These are phyloP conservation scores for Coenonympha arcania DNA, from an alignment of 2,888 invertebrate species.

Conservation along the genomic window DNA sequence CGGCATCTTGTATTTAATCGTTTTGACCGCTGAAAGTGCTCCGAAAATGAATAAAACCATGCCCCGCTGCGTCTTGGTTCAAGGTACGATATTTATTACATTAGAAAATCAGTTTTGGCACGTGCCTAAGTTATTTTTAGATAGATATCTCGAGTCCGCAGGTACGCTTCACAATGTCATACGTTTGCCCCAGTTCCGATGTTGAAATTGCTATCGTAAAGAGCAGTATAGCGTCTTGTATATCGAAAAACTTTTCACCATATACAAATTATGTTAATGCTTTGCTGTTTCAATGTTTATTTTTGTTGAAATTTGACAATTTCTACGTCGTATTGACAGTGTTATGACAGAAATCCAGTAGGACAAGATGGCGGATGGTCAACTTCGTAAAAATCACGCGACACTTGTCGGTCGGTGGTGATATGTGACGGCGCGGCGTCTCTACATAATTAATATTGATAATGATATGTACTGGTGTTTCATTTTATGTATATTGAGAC, in stretches of 20 bases:
- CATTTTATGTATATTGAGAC: too few species aligned
- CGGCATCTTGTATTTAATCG: not conserved
- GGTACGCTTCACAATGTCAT: constrained; percentile 7
- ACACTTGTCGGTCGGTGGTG: constrained; percentile 36
- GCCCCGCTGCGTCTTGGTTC: constrained; percentile 3
- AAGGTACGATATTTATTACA: not conserved
- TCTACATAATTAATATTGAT: too few species aligned
- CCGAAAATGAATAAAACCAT: not conserved
- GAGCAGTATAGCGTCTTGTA: not conserved
- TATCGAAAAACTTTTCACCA: not conserved
- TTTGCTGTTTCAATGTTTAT: constrained; percentile 21
- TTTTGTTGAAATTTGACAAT: constrained; percentile 23
- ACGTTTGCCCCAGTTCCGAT: not conserved
- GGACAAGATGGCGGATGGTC: constrained; percentile 53
- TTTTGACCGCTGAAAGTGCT: not conserved
- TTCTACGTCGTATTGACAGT: constrained; percentile 63
- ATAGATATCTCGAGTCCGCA: constrained; percentile 41
- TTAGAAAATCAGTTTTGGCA: constrained; percentile 41
- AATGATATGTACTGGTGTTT: too few species aligned
- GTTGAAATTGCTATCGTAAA: not conserved
- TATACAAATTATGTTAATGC: not conserved
- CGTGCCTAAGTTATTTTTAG: constrained; percentile 66
- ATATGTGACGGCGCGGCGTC: too few species aligned
- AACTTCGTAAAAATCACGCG: constrained; percentile 48
- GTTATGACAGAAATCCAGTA: constrained; percentile 59